Evolutionary conservation across 2,888 invertebrate genomes (phyloP).

Genomic region (Thalpophila matura): DNA sequence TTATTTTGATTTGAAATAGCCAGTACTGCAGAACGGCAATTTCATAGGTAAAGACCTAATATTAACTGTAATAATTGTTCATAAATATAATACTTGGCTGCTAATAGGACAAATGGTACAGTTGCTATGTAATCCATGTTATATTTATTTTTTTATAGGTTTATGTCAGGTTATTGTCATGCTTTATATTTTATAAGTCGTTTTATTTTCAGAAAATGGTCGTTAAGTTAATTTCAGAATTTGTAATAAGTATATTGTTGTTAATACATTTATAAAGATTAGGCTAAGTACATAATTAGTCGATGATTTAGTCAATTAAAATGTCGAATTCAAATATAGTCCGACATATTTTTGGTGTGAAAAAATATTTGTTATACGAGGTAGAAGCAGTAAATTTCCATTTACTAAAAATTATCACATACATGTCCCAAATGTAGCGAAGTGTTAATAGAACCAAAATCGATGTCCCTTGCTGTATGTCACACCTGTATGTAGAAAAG

Average conservation of each 20-base stretch:
- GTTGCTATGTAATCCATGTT: background rate
- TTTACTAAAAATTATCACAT: constrained; percentile 38
- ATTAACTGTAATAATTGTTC: constrained; percentile 4
- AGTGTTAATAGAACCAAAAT: constrained; percentile 47
- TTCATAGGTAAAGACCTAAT: too few relatives aligned
- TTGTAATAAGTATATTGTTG: too few relatives aligned
- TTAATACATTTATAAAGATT: too few relatives aligned
- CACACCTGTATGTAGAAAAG: constrained; percentile 28
- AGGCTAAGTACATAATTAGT: too few relatives aligned
- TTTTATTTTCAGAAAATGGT: background rate
- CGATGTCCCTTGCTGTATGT: constrained; percentile 8
- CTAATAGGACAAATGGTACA: constrained; percentile 7
- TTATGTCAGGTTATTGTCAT: background rate
- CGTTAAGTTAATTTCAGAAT: too few relatives aligned
- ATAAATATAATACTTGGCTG: constrained; percentile 15
- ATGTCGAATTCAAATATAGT: too few relatives aligned
- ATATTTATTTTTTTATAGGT: background rate
- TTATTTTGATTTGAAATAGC: too few relatives aligned
- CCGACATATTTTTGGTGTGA: too few relatives aligned
- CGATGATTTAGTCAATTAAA: too few relatives aligned
- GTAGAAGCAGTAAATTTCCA: constrained; percentile 27
- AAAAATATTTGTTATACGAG: background rate
- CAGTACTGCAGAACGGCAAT: too few relatives aligned
- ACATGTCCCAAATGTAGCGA: constrained; percentile 33
- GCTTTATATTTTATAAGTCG: background rate